Evolutionary conservation across 2,113 vertebrate genomes (phyloP).

Genomic region (Cepphus grylle): DNA sequence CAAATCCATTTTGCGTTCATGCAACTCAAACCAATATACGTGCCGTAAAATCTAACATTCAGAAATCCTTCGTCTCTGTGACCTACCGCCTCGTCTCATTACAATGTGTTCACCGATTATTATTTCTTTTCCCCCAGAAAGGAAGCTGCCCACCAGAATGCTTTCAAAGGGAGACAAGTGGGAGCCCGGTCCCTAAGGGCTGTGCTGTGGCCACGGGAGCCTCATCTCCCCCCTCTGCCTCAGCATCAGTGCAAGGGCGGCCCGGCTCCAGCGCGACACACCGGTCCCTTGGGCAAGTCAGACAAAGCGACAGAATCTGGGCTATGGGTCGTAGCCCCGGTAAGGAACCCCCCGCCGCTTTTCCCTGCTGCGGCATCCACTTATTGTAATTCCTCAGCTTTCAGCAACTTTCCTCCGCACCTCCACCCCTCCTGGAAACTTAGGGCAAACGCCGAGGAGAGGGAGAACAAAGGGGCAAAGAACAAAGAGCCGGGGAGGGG

Average conservation of each 20-base stretch:
- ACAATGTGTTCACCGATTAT: fast-evolving
- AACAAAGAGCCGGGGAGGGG: slow-evolving; percentile 1
- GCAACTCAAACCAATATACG: neutral
- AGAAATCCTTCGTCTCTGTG: neutral
- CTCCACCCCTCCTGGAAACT: neutral
- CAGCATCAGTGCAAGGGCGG: neutral
- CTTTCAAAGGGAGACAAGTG: neutral
- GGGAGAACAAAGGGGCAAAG: slow-evolving; percentile 40
- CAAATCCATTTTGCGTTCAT: neutral
- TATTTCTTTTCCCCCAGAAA: neutral
- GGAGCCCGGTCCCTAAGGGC: too few species aligned
- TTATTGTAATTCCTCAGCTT: neutral
- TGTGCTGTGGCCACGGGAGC: neutral
- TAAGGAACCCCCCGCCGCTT: neutral
- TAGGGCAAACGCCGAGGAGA: neutral
- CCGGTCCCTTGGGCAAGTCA: neutral
- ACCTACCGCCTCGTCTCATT: neutral
- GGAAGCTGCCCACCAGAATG: neutral
- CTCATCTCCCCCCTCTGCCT: neutral
- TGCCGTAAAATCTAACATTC: neutral
- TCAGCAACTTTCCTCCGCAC: neutral
- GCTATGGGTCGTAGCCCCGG: neutral
- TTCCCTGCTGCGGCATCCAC: neutral
- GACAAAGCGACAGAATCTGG: neutral
- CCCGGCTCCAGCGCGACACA: neutral